Percentiles rank a stretch among this genome's conserved stretches.
Conservation (phyloP, 2,888 invertebrate species). For the Plagodis pulveraria region DNA sequence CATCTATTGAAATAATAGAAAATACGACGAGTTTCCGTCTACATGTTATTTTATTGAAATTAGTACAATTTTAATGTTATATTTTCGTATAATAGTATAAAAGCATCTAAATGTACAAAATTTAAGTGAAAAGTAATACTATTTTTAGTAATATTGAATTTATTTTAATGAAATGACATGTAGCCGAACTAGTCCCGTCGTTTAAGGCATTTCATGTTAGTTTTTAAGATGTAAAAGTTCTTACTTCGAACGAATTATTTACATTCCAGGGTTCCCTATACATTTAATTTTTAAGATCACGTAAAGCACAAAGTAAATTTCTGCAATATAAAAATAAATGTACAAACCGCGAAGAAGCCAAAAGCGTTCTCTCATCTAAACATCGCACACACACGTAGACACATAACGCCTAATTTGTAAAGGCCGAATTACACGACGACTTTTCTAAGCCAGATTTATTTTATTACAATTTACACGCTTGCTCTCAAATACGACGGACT, state of each 20-base stretch:
- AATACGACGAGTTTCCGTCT: constrained; percentile 72
- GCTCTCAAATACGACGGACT: no score
- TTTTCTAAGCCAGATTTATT: no score
- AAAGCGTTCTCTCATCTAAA: not conserved
- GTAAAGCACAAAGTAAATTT: constrained; percentile 61
- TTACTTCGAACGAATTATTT: constrained; percentile 71
- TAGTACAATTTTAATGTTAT: constrained; percentile 23
- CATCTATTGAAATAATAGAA: constrained; percentile 47
- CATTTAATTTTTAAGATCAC: constrained; percentile 57
- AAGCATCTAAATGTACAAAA: constrained; percentile 19
- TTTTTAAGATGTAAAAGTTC: constrained; percentile 65
- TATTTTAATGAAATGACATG: constrained; percentile 65
- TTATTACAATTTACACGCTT: no score
- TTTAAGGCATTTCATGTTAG: constrained; percentile 76
- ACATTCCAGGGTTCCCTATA: constrained; percentile 77
- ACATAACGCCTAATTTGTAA: not conserved
- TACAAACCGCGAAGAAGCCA: constrained; percentile 1
- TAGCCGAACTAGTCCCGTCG: constrained; percentile 79
- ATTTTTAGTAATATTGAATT: constrained; percentile 27
- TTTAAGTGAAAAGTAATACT: constrained; percentile 15
- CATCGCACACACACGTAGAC: not conserved
- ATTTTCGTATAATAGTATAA: constrained; percentile 15
- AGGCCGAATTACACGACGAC: no score
- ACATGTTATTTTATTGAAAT: constrained; percentile 71
- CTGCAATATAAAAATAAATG: constrained; percentile 11